These are phyloP conservation scores for Pseudocheirus occidentalis DNA, from an alignment of 2,797 vertebrate genomes.

Conservation along the genomic window DNA sequence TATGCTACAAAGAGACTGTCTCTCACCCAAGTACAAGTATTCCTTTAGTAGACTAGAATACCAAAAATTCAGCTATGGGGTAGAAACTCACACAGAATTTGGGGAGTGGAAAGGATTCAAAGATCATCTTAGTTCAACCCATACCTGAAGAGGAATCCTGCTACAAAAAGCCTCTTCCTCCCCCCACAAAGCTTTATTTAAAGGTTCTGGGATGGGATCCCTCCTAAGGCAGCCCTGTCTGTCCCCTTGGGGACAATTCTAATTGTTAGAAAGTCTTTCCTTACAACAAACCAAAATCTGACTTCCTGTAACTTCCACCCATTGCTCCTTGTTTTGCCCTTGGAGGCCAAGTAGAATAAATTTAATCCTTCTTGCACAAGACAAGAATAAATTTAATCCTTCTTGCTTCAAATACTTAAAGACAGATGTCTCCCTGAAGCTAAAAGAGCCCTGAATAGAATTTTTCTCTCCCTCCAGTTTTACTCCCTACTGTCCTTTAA, in stretches of 20 bases:
- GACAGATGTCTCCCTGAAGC: not conserved
- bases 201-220: not conserved
- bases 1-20: not conserved
- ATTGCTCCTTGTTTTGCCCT: not conserved
- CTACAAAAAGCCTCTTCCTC: not conserved
- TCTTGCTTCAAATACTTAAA: not conserved
- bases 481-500: not conserved
- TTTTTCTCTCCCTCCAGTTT: not conserved
- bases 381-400: not conserved
- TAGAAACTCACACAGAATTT: not conserved
- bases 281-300: not conserved
- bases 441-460: not conserved
- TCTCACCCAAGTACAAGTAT: not conserved
- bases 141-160: not conserved
- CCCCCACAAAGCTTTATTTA: not conserved
- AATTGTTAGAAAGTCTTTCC: not conserved
- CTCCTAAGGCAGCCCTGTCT: not conserved
- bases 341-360: not conserved
- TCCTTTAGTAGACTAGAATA: not conserved
- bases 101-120: not conserved
- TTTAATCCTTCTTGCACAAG: not conserved
- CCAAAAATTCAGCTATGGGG: not conserved
- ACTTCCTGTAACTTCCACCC: not conserved
- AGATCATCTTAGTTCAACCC: not conserved
- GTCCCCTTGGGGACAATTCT: not conserved